phyloP scores from a whole-genome alignment of 2,797 vertebrate species.

The Halcyon chelicuti region DNA sequence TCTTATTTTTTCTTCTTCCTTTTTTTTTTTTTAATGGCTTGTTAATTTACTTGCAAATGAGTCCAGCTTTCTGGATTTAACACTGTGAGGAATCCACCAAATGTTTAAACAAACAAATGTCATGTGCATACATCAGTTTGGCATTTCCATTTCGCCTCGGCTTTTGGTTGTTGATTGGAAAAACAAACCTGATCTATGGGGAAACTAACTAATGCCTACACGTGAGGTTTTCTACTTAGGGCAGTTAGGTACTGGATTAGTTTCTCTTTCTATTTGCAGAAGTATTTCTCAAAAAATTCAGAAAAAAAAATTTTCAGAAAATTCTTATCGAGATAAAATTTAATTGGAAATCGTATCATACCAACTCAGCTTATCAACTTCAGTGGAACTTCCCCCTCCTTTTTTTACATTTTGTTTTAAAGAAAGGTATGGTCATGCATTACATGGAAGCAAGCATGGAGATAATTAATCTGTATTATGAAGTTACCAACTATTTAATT shows the following conservation, averaged over 20 bases:
- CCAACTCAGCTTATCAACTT: background rate
- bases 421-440: background rate
- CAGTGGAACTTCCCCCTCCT: background rate
- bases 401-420: background rate
- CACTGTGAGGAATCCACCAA: background rate
- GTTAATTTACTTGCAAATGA: background rate
- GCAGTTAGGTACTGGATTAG: background rate
- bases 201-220: background rate
- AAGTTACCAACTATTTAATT: background rate
- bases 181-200: background rate
- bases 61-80: background rate
- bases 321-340: background rate
- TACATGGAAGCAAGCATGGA: background rate
- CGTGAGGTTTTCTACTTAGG: background rate
- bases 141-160: background rate
- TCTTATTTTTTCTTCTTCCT: accelerated
- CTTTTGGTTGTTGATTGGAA: background rate
- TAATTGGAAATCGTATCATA: conserved; percentile 1
- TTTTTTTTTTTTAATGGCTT: background rate
- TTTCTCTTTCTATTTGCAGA: background rate
- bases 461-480: conserved; percentile 2
- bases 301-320: too few relatives aligned
- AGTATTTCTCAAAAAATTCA: too few relatives aligned
- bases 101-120: background rate
- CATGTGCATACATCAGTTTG: background rate